Evolutionary conservation across 2,888 invertebrate species (phyloP), one percentile per base, ranked within the genome.

Genomic region (Troides aeacus): DNA sequence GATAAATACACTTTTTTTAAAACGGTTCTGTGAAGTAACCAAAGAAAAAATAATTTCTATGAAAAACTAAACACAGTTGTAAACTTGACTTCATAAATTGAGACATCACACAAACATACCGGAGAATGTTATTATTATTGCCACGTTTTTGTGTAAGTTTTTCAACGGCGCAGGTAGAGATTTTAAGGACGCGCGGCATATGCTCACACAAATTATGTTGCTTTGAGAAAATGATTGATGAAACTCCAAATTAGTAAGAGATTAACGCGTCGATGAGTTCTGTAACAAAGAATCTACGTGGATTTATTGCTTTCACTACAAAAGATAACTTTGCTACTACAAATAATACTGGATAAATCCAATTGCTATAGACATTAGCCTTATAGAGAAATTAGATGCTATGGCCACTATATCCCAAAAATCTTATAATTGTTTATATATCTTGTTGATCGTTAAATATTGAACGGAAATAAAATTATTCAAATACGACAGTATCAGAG

Each of bases 81-180:
- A 69, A 72, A 73, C 71, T 72, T 68, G 76, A 84, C 79, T 83
- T 81, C 84, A 87, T 89, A 90, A 89, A 92, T 90, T 89, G 88
- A 92, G 90, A 89, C 83, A 84, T 92, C 86, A 81, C 81, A 84
- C 84, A 82, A 86, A 82, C 86, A 87, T 84, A 86, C 83, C 82
- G 84, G 84, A 39, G 39, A 81, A 81, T 84, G 84, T 85, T 80
- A 80, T 77, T 77, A 79, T 85, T 85, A 87, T 87, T 89, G 88
- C 88, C 86, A 85, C 83, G 81, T 88, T 90, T 92, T 89, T 90
- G 89, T 82, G 76, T 89, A 82, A 76, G 73, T 68, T 69, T 72
- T 79, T 74, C 62, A 69, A 46, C 50, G 66, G 39, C 66, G 62
- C 90, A 91, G 91, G 91, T 91, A 91, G 83, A 83, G 79, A 80